Conservation (phyloP, 2,797 vertebrate species). For the Apogon talboti region DNA sequence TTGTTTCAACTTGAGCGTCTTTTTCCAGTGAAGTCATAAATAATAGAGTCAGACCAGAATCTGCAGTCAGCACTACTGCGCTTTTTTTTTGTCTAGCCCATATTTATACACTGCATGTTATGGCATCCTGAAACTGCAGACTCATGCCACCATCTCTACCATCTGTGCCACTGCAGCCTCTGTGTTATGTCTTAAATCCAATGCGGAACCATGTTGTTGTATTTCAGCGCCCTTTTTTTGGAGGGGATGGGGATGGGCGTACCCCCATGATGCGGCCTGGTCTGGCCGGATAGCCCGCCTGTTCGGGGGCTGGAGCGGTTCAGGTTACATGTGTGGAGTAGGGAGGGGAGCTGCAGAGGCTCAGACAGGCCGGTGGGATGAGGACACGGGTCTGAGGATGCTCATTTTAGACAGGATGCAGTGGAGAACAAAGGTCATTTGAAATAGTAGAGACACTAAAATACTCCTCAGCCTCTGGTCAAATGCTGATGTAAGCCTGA, state of each 20-base stretch:
- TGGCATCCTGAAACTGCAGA: slow-evolving; percentile 67
- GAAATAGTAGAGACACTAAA: slow-evolving; percentile 9
- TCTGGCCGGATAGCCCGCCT: slow-evolving; percentile 49
- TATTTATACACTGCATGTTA: slow-evolving; percentile 41
- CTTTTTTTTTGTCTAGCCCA: slow-evolving; percentile 33
- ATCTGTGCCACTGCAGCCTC: not conserved
- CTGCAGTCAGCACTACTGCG: slow-evolving; percentile 48
- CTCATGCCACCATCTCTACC: slow-evolving; percentile 46
- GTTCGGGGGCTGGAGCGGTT: slow-evolving; percentile 48
- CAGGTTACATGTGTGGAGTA: slow-evolving; percentile 56
- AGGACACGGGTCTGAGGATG: not conserved
- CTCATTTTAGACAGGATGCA: not conserved
- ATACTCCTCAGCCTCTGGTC: slow-evolving; percentile 2
- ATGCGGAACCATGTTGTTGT: slow-evolving; percentile 46
- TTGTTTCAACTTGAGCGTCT: not conserved
- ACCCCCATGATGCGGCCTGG: slow-evolving; percentile 66
- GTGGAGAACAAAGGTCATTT: slow-evolving; percentile 53
- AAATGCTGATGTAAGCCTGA: slow-evolving; percentile 1
- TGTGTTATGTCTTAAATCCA: slow-evolving; percentile 8
- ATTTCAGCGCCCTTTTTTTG: slow-evolving; percentile 71
- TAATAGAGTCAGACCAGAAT: slow-evolving; percentile 39
- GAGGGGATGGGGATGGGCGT: slow-evolving; percentile 69
- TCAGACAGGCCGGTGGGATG: slow-evolving; percentile 12
- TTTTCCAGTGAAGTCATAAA: slow-evolving; percentile 22
- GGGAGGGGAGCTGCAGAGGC: slow-evolving; percentile 34